These are phyloP conservation scores for Heloderma charlesbogerti DNA, from an alignment of 2,113 vertebrate species.

Conservation along the genomic window DNA sequence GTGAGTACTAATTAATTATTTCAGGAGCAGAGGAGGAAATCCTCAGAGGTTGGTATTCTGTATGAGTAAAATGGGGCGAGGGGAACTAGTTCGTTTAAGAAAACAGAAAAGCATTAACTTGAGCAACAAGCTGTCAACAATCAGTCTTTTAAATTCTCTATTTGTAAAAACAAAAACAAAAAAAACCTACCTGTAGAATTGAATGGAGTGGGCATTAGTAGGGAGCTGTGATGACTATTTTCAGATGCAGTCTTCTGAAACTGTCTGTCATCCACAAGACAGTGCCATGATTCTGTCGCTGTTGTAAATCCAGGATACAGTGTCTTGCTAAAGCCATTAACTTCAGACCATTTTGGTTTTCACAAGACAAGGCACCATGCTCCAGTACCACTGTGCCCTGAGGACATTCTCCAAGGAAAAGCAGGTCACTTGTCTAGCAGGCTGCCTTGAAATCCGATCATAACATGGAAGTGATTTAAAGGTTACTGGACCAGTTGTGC, in stretches of 20 bases:
- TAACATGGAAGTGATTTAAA: conserved; percentile 7
- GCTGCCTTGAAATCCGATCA: neutral
- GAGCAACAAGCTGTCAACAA: neutral
- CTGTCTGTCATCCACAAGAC: neutral
- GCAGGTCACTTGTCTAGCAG: conserved; percentile 1
- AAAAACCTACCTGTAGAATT: neutral
- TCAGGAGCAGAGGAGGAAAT: neutral
- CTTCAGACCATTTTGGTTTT: neutral
- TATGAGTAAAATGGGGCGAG: neutral
- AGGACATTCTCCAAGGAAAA: conserved; percentile 28
- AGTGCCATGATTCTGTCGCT: neutral
- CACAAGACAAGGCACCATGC: neutral
- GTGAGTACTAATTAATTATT: conserved; percentile 1
- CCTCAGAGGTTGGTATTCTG: neutral
- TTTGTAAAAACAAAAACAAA: neutral
- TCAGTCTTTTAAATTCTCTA: neutral
- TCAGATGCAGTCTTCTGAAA: neutral
- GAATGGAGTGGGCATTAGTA: neutral
- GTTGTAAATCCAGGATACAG: neutral
- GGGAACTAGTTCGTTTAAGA: neutral
- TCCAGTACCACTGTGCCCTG: neutral
- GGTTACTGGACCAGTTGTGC: conserved; percentile 47
- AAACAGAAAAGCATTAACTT: neutral
- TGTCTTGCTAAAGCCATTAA: neutral
- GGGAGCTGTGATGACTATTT: neutral